Evolutionary conservation across 53 echinoderm and acorn worm species (phyloP).

Genomic region (Holothuria scabra): DNA sequence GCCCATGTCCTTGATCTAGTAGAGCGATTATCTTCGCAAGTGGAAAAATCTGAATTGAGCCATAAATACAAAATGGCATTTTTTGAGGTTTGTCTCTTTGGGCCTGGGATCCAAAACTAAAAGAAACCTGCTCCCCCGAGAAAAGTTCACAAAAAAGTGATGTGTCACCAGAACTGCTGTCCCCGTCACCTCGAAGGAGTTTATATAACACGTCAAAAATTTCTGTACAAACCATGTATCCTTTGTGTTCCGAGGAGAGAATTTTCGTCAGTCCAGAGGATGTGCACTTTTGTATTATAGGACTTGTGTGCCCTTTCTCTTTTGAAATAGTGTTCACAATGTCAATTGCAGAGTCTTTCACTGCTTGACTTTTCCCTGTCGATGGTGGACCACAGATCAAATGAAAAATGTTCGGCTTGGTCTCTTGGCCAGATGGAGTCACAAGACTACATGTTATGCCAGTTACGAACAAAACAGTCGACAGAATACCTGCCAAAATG

Average conservation of each 20-base stretch:
- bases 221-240: background rate
- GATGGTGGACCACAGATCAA: too few relatives aligned
- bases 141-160: constrained; percentile 24
- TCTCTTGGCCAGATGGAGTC: too few relatives aligned
- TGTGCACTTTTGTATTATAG: background rate
- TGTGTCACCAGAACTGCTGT: constrained; percentile 10
- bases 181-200: background rate
- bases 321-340: background rate
- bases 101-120: background rate
- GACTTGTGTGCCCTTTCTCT: background rate
- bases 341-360: background rate
- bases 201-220: background rate
- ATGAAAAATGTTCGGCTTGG: too few relatives aligned
- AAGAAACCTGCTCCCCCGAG: constrained; percentile 18
- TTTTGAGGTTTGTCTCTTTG: background rate
- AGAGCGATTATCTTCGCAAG: constrained; percentile 5
- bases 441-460: too few relatives aligned
- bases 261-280: background rate
- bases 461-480: too few relatives aligned
- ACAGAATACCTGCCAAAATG: too few relatives aligned
- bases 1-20: constrained; percentile 25
- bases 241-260: background rate
- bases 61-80: constrained; percentile 18
- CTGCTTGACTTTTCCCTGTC: background rate
- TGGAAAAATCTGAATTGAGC: constrained; percentile 16